Conservation (phyloP, 2,113 vertebrate genomes). For the Clarias gariepinus region DNA sequence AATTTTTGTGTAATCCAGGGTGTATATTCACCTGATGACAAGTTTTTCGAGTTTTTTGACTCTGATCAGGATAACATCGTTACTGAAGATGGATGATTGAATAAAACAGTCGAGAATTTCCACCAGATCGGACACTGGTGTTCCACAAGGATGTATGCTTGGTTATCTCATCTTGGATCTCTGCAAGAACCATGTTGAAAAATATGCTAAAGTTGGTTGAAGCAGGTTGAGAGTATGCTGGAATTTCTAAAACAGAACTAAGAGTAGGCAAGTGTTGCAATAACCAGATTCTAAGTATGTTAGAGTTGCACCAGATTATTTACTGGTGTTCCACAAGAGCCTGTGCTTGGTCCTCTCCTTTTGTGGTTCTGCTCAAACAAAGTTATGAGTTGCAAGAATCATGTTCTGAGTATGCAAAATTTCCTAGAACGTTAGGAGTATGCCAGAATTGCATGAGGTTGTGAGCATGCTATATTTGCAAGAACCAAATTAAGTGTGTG, state of each 20-base stretch:
- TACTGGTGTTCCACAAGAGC: too few relatives aligned
- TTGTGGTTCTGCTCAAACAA: too few relatives aligned
- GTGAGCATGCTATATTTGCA: too few relatives aligned
- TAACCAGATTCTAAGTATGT: background rate
- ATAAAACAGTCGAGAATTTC: background rate
- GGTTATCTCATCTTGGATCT: background rate
- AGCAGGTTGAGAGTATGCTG: too few relatives aligned
- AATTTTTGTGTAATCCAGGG: background rate
- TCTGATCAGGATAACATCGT: background rate
- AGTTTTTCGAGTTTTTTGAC: background rate
- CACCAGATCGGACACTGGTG: background rate
- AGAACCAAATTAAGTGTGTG: background rate
- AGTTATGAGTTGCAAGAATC: too few relatives aligned
- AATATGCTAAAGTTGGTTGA: background rate
- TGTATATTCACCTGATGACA: background rate
- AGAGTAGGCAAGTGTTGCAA: background rate
- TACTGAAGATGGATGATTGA: background rate
- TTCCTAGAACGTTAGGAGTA: too few relatives aligned
- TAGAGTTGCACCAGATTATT: too few relatives aligned
- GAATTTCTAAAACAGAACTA: background rate
- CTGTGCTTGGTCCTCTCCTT: too few relatives aligned
- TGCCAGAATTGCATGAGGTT: too few relatives aligned
- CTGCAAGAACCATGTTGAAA: background rate
- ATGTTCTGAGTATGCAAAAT: too few relatives aligned
- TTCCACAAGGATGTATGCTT: background rate